A percentile compares a stretch with the other conserved stretches of the same genome.
phyloP scores from a whole-genome alignment of 2,113 vertebrate genomes.

The Corythornis madagascariensis region DNA sequence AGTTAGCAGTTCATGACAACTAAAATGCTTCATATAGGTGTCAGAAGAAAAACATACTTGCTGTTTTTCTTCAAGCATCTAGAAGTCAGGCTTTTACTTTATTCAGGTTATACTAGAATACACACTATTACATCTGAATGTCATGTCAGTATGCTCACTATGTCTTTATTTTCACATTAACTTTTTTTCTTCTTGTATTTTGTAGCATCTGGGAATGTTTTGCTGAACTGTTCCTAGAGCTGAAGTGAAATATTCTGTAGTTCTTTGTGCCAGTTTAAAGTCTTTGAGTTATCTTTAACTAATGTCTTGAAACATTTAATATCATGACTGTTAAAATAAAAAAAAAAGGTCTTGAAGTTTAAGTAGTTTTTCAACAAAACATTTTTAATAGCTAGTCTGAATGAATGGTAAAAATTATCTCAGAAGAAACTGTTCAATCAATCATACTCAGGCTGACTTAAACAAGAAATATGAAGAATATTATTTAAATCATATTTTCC shows the following conservation, averaged over 20 bases:
- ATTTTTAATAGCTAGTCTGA: background rate
- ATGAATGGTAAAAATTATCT: background rate
- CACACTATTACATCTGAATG: background rate
- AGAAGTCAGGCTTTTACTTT: background rate
- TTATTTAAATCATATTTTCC: background rate
- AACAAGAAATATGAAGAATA: background rate
- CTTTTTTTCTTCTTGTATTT: background rate
- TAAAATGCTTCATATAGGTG: background rate
- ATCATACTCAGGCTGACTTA: background rate
- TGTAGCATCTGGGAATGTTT: background rate
- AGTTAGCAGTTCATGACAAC: no score
- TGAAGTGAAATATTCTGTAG: background rate
- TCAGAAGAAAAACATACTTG: background rate
- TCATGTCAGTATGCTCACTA: background rate
- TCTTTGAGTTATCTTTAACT: background rate
- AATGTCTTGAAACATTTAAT: background rate
- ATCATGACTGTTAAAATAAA: background rate
- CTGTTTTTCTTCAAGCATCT: background rate
- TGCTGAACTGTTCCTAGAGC: background rate
- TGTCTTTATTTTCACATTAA: background rate
- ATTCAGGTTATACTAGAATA: background rate
- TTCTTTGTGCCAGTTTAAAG: background rate
- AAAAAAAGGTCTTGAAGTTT: background rate
- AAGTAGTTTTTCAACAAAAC: background rate
- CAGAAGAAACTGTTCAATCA: background rate